Evolutionary conservation across 2,888 invertebrate genomes (phyloP).

Genomic region (Amphimallon solstitiale): DNA sequence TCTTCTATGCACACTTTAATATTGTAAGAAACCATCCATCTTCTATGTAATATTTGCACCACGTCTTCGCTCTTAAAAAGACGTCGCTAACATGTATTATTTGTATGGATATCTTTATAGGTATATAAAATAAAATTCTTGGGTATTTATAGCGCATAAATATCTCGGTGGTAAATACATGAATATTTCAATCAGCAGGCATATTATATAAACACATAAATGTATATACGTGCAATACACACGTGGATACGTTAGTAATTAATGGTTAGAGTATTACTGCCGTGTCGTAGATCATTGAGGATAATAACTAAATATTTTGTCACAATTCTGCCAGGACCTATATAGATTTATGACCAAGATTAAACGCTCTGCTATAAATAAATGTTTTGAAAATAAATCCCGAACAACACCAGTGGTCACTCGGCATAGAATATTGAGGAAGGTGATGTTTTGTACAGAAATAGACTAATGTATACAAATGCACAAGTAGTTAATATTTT

Average conservation of each 20-base stretch:
- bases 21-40: too few species aligned
- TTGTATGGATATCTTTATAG: too few species aligned
- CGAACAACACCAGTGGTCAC: slow-evolving; percentile 3
- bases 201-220: too few species aligned
- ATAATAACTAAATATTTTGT: slow-evolving; percentile 18
- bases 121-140: too few species aligned
- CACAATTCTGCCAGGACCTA: not conserved
- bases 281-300: not conserved
- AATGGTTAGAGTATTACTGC: not conserved
- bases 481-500: not conserved
- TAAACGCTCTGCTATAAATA: slow-evolving; percentile 9
- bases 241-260: slow-evolving; percentile 1
- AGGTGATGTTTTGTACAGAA: slow-evolving; percentile 14
- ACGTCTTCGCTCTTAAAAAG: too few species aligned
- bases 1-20: too few species aligned
- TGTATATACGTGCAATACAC: too few species aligned
- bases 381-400: slow-evolving; percentile 15
- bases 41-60: too few species aligned
- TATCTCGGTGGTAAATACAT: too few species aligned
- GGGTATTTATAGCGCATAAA: too few species aligned
- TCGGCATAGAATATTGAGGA: slow-evolving; percentile 8
- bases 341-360: slow-evolving; percentile 17
- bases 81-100: too few species aligned
- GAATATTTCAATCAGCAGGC: too few species aligned
- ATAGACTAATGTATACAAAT: slow-evolving; percentile 6